Percentiles rank a stretch among this genome's conserved stretches.
Conservation (phyloP, 2,888 invertebrate species). For the Agonum fuliginosum region DNA sequence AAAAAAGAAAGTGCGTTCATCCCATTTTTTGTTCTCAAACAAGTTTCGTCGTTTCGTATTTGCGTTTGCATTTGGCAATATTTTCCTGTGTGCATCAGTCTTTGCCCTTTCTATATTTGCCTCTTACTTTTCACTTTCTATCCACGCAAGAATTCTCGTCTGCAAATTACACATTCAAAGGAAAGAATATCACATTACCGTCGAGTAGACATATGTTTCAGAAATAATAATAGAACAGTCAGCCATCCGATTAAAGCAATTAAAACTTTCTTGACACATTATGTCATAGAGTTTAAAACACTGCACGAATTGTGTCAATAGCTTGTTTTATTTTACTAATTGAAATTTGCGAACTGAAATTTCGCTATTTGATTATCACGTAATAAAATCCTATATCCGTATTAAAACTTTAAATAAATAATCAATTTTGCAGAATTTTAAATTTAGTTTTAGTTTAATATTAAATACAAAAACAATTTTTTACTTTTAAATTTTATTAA, state of each 20-base stretch:
- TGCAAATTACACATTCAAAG: conserved; percentile 41
- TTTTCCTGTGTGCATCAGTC: conserved; percentile 13
- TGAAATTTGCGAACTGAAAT: neutral
- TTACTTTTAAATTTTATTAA: neutral
- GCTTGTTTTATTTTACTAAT: neutral
- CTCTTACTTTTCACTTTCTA: conserved; percentile 50
- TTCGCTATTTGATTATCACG: too few relatives aligned
- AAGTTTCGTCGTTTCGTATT: conserved; percentile 13
- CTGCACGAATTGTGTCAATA: conserved; percentile 13
- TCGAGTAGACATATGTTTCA: conserved; percentile 17
- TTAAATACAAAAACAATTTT: too few relatives aligned
- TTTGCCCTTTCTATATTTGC: conserved; percentile 45
- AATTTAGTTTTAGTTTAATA: too few relatives aligned
- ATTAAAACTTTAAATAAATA: too few relatives aligned
- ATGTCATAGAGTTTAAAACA: neutral
- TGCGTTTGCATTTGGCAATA: neutral
- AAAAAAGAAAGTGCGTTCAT: conserved; percentile 22
- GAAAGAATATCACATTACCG: conserved; percentile 43
- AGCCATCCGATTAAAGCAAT: conserved; percentile 28
- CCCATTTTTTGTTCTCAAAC: conserved; percentile 16
- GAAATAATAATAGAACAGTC: conserved; percentile 43
- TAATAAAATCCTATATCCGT: too few relatives aligned
- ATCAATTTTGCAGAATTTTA: too few relatives aligned
- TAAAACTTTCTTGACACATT: conserved; percentile 45
- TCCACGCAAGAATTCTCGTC: conserved; percentile 40